Conservation (phyloP, 2,113 vertebrate genomes). For the Dryoscopus gambensis region DNA sequence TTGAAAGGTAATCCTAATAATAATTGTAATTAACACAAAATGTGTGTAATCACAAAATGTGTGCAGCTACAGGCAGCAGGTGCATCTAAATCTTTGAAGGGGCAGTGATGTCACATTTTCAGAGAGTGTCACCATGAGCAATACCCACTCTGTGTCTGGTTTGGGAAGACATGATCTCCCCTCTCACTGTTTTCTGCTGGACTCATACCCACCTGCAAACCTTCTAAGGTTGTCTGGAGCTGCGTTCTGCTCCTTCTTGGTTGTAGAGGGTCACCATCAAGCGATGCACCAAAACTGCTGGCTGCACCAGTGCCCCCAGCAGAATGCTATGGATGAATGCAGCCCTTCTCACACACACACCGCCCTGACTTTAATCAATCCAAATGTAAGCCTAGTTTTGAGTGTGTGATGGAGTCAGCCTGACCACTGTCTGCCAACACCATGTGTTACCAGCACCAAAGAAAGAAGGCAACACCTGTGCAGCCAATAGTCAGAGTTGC, state of each 20-base stretch:
- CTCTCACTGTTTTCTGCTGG: background rate
- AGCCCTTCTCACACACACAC: background rate
- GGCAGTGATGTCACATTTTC: background rate
- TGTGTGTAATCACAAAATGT: background rate
- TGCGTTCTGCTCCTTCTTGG: background rate
- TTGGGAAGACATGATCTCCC: rapidly evolving
- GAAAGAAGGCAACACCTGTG: background rate
- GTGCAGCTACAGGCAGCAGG: background rate
- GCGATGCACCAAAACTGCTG: background rate
- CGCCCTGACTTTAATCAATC: background rate
- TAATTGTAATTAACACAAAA: background rate
- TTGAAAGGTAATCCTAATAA: background rate
- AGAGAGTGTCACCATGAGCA: background rate
- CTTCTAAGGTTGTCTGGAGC: rapidly evolving
- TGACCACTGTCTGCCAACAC: rapidly evolving
- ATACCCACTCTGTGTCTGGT: background rate
- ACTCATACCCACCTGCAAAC: background rate
- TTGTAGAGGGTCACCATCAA: background rate
- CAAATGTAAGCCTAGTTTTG: background rate
- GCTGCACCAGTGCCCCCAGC: rapidly evolving
- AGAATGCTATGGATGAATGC: background rate
- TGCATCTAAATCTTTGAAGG: background rate
- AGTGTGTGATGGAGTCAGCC: background rate
- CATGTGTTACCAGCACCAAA: background rate
- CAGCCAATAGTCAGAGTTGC: background rate